Base-by-base conservation (phyloP, 64 coral and sea anemone species). In the Montipora cactus region DNA sequence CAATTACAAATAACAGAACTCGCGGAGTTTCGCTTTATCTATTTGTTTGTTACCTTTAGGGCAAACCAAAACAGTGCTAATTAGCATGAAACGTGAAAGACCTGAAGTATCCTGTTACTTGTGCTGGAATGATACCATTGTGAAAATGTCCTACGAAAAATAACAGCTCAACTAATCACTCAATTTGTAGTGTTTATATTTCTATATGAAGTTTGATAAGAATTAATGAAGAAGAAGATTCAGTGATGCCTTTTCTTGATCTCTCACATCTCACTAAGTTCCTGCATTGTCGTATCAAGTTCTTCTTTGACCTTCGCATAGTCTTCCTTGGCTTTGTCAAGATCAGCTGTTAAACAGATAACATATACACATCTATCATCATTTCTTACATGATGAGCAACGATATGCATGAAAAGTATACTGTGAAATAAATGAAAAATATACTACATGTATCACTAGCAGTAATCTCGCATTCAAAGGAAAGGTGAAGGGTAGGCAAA, bases 231-330 rank as follows among this genome's bases (percentile, higher is more conserved):
- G 1, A 23, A 8, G 61, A 52, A 22, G 47, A 59, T 69, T 1
- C 47, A 69, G 6, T 22, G 66, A n/a, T 3, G 37, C 7, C 82
- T 49, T 11, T 7, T 48, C 47, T 23, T 12, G 5, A 7, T 19
- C 4, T 86, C 19, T 86, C 66, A 93, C 92, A 93, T 93, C 55
- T 93, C 92, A 23, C 47, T 93, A 20, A 98, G 82, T 78, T 98
- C 96, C n/a, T 84, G 77, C 53, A 98, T 93, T 58, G 96, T 98
- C 9, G 47, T 3, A n/a, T 98, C 96, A 7, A 98, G 84, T 84
- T 98, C 96, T 21, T 92, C 78, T 16, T 98, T 98, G 3, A 95
- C 93, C 49, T 95, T 95, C 6, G 78, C 44, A 89, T 95, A 98
- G 10, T 98, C 92, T 11, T 12, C 7, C 80, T 98, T 98, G 44